Base-by-base conservation (phyloP, 2,113 vertebrate species). In the Oenanthe oenanthe region DNA sequence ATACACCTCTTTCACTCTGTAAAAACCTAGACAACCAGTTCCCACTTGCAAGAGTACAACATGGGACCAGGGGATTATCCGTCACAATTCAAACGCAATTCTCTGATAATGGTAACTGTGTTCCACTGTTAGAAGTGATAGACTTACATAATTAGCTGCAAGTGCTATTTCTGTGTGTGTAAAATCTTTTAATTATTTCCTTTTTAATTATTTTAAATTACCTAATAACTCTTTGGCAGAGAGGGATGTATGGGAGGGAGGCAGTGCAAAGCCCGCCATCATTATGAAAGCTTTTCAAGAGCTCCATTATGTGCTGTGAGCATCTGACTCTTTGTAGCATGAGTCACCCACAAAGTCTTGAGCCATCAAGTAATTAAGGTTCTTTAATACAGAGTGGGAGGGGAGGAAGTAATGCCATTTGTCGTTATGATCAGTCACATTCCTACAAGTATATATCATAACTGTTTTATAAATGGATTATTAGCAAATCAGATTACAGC, bases 331-430 rank as follows among this genome's bases (percentile, higher is more conserved):
- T 93, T 78, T 88, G 81, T 62, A 96, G 89, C 93, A 96, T 98
- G 97, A 98, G 96, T 98, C 97, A 98, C 95, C 92, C 95, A 96
- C 97, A 95, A 97, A 98, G 97, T 97, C 97, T 98, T 97, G 94
- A 97, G 96, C 97, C 97, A 94, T 97, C 96, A 95, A 97, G 96
- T 98, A 98, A 98, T 98, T 97, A 97, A 95, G 94, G 96, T 97
- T 97, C 85, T 94, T 97, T 92, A 84, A 88, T 92, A 94, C 79
- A 45, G 81, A 95, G 73, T 92, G 85, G 95, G 95, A 93, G 77
- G 96, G 87, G 92, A 97, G 97, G 95, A 97, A 95, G 96, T 96
- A 97, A 98, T 95, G 96, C 97, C 96, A 96, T 96, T 95, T 96
- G 89, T 96, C 92, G 17, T 90, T 95, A 79, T 66, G 89, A 97